phyloP scores from a whole-genome alignment of 2,888 invertebrate species.

The Suillia variegata region DNA sequence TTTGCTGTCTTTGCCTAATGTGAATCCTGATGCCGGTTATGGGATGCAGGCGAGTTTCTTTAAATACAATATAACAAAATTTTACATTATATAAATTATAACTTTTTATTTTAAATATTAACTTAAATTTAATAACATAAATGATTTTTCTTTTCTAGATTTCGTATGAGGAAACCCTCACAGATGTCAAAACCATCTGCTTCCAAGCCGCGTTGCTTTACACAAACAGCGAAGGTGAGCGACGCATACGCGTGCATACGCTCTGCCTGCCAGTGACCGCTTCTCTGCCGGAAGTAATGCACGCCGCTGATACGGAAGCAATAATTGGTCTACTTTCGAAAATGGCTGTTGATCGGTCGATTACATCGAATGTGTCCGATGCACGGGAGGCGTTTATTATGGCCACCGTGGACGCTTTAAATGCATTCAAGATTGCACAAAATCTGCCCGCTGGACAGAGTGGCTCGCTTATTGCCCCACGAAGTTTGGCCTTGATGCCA shows the following conservation, averaged over 20 bases:
- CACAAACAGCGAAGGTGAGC: conserved; percentile 93
- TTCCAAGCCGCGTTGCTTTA: conserved; percentile 98
- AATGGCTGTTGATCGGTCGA: conserved; percentile 96
- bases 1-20: conserved; percentile 92
- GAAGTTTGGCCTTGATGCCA: conserved; percentile 81
- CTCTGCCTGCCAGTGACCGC: conserved; percentile 89
- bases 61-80: too few species aligned
- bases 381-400: conserved; percentile 96
- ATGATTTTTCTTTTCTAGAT: conserved; percentile 36
- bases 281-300: conserved; percentile 83
- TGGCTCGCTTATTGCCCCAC: conserved; percentile 76
- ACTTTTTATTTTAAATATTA: background rate
- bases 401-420: conserved; percentile 88
- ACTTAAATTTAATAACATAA: background rate
- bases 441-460: conserved; percentile 67
- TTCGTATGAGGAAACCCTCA: conserved; percentile 87
- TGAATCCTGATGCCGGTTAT: conserved; percentile 97
- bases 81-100: too few species aligned
- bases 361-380: conserved; percentile 84
- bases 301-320: conserved; percentile 91
- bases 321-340: conserved; percentile 91
- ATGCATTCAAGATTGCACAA: conserved; percentile 72
- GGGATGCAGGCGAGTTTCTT: conserved; percentile 88
- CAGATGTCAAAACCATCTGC: conserved; percentile 86
- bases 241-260: conserved; percentile 97